A percentile compares a stretch with the other conserved stretches of the same genome.
Evolutionary conservation across 2,888 invertebrate genomes (phyloP).

Genomic region (Sinopyrophorus schimmeli): DNA sequence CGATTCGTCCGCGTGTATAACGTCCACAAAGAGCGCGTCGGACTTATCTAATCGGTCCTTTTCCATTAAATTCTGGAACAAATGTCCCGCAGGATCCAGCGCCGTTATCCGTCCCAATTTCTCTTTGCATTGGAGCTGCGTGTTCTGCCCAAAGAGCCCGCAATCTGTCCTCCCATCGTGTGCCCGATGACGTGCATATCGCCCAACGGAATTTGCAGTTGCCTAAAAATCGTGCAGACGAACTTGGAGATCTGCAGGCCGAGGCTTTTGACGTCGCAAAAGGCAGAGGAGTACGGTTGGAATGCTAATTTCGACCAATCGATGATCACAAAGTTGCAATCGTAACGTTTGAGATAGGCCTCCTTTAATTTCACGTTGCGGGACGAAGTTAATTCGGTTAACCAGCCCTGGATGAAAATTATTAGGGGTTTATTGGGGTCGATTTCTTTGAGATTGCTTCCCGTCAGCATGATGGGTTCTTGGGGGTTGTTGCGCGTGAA

Average conservation of each 20-base stretch:
- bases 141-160: constrained; percentile 6
- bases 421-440: background rate
- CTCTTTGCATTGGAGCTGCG: background rate
- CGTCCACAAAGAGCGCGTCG: constrained; percentile 13
- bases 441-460: background rate
- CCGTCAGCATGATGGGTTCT: background rate
- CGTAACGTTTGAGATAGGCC: constrained; percentile 6
- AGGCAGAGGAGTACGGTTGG: constrained; percentile 4
- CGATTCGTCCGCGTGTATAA: constrained; percentile 10
- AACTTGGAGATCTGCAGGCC: background rate
- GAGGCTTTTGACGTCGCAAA: constrained; percentile 4
- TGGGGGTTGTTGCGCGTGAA: constrained; percentile 3
- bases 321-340: constrained; percentile 12
- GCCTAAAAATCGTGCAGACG: background rate
- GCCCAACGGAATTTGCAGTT: background rate
- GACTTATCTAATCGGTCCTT: constrained; percentile 2
- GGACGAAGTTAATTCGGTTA: background rate
- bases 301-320: constrained; percentile 9
- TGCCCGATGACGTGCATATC: constrained; percentile 16
- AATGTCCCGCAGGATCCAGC: constrained; percentile 7
- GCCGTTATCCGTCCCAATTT: constrained; percentile 18
- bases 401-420: constrained; percentile 11
- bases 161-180: constrained; percentile 14
- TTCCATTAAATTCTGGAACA: constrained; percentile 4
- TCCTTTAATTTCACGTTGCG: constrained; percentile 8